Evolutionary conservation across 2,888 invertebrate genomes (phyloP).

Genomic region (Coleophora deauratella): DNA sequence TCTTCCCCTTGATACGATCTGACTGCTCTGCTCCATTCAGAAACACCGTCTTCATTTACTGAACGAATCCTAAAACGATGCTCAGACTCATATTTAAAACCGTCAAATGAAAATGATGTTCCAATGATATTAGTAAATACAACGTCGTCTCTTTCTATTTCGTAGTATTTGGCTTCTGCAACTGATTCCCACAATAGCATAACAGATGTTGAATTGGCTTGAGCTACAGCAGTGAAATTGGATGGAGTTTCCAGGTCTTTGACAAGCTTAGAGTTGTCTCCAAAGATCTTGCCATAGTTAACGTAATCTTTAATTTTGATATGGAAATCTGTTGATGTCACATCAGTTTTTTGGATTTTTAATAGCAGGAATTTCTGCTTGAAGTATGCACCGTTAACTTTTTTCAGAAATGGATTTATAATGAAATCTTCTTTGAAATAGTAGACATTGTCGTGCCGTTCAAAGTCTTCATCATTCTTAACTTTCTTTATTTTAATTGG

Average conservation of each 20-base stretch:
- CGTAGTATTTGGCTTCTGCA: constrained; percentile 34
- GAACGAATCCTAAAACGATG: constrained; percentile 49
- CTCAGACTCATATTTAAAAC: constrained; percentile 31
- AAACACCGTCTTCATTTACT: constrained; percentile 30
- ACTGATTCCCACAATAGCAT: constrained; percentile 37
- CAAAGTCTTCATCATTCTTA: constrained; percentile 37
- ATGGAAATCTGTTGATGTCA: constrained; percentile 39
- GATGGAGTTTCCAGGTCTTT: constrained; percentile 26
- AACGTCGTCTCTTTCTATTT: constrained; percentile 49
- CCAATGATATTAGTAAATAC: constrained; percentile 42
- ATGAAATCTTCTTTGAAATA: constrained; percentile 38
- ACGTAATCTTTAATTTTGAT: constrained; percentile 43
- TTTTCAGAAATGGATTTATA: constrained; percentile 42
- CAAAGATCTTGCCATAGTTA: constrained; percentile 31
- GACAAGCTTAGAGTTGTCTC: constrained; percentile 22
- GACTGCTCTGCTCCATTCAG: constrained; percentile 48
- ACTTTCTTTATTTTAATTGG: constrained; percentile 31
- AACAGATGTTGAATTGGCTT: constrained; percentile 31
- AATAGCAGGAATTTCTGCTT: constrained; percentile 43
- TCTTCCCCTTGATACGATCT: constrained; percentile 32
- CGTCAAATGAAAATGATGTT: constrained; percentile 33
- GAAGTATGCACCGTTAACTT: constrained; percentile 20
- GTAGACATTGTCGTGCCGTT: constrained; percentile 35
- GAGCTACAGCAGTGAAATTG: constrained; percentile 24
- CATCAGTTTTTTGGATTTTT: constrained; percentile 42